Conservation (phyloP, 2,113 vertebrate genomes). For the Catagonus wagneri region DNA sequence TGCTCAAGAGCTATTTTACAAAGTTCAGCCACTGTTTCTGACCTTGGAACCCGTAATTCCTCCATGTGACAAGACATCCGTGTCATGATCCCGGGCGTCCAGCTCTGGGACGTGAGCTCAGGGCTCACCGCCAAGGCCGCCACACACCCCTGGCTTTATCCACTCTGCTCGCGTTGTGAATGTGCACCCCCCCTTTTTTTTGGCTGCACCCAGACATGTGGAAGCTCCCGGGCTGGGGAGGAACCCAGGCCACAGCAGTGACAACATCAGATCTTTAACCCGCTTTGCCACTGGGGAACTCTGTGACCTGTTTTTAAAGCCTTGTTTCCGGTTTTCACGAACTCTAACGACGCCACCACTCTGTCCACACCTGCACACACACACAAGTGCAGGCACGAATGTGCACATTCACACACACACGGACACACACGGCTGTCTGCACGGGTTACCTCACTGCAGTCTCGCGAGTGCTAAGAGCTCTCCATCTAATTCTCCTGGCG, state of each 20-base stretch:
- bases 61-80: neutral
- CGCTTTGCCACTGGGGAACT: no score
- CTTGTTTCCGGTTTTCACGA: neutral
- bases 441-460: neutral
- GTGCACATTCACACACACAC: neutral
- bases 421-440: neutral
- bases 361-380: neutral
- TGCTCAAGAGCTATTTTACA: neutral
- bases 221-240: no score
- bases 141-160: neutral
- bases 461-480: neutral
- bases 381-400: neutral
- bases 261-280: no score
- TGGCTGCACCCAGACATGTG: no score
- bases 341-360: neutral
- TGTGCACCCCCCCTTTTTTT: neutral
- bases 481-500: neutral
- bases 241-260: no score
- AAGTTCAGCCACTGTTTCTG: slow-evolving; percentile 25
- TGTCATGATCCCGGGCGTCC: neutral
- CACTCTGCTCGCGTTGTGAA: neutral
- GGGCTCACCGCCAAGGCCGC: neutral
- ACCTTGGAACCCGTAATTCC: neutral
- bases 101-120: neutral
- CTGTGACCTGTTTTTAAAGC: neutral